Conservation (phyloP, 2,888 invertebrate species). For the Apodemia zela region DNA sequence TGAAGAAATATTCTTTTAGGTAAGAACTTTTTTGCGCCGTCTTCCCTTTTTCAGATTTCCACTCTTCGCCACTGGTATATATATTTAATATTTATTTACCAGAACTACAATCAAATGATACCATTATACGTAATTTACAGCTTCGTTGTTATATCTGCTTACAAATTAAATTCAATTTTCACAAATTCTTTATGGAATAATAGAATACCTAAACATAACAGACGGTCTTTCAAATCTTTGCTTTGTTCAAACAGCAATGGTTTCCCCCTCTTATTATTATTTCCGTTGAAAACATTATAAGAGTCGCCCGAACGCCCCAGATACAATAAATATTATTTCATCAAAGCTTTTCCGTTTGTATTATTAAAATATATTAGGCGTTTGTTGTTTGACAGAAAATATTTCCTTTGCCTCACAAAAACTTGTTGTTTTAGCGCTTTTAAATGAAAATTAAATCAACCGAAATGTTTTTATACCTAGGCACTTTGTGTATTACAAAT, state of each 20-base stretch:
- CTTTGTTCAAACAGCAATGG: constrained; percentile 50
- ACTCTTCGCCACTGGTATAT: too few relatives aligned
- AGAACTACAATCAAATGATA: not conserved
- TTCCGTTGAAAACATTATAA: constrained; percentile 52
- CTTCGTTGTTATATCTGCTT: not conserved
- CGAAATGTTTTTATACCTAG: not conserved
- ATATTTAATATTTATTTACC: not conserved
- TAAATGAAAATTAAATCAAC: constrained; percentile 1
- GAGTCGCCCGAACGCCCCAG: constrained; percentile 29
- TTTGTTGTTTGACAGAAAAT: constrained; percentile 6
- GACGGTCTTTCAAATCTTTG: constrained; percentile 49
- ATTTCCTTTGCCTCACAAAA: constrained; percentile 2
- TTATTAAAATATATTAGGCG: constrained; percentile 17
- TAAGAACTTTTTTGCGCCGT: too few relatives aligned
- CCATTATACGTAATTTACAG: not conserved
- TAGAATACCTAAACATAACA: constrained; percentile 11
- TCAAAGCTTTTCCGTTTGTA: constrained; percentile 42
- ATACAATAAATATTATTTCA: constrained; percentile 44
- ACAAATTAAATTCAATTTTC: constrained; percentile 1
- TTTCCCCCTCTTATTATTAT: constrained; percentile 55
- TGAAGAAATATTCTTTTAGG: too few relatives aligned
- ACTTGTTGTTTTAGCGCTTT: constrained; percentile 10
- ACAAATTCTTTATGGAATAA: constrained; percentile 6
- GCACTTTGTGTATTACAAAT: not conserved
- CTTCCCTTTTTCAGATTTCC: too few relatives aligned